phyloP scores from a whole-genome alignment of 2,113 vertebrate genomes.

The Calonectris borealis region DNA sequence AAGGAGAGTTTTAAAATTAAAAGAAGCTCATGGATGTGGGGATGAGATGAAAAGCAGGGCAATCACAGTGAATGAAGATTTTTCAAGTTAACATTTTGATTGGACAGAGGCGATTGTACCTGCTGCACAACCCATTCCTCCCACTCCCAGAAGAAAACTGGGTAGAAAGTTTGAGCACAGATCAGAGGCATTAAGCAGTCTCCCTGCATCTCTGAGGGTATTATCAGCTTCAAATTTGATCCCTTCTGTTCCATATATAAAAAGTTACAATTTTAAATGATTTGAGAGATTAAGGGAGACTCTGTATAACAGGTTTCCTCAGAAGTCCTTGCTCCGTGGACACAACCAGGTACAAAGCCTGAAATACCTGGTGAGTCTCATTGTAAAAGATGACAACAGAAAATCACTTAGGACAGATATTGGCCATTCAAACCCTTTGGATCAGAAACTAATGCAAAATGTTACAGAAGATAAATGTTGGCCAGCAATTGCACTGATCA shows the following conservation, averaged over 20 bases:
- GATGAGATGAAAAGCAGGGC: background rate
- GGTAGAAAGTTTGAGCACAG: background rate
- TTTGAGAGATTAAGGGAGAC: background rate
- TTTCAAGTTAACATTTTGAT: background rate
- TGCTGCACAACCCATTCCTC: background rate
- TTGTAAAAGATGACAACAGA: background rate
- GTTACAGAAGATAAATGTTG: slow-evolving; percentile 19
- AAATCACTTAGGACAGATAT: background rate
- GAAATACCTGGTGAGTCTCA: background rate
- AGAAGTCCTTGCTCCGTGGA: background rate
- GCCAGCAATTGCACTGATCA: slow-evolving; percentile 12
- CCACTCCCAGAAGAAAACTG: background rate
- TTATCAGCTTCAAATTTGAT: background rate
- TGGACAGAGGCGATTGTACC: background rate
- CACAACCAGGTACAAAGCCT: background rate
- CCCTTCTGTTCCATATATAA: background rate
- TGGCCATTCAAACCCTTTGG: background rate
- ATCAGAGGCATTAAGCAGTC: background rate
- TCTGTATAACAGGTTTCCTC: background rate
- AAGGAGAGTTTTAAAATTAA: background rate
- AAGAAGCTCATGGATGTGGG: background rate
- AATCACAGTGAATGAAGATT: background rate
- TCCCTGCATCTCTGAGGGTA: background rate
- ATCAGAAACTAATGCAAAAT: background rate
- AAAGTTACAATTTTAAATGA: background rate